phyloP scores from a whole-genome alignment of 2,888 invertebrate genomes.

The Spodoptera exigua region DNA sequence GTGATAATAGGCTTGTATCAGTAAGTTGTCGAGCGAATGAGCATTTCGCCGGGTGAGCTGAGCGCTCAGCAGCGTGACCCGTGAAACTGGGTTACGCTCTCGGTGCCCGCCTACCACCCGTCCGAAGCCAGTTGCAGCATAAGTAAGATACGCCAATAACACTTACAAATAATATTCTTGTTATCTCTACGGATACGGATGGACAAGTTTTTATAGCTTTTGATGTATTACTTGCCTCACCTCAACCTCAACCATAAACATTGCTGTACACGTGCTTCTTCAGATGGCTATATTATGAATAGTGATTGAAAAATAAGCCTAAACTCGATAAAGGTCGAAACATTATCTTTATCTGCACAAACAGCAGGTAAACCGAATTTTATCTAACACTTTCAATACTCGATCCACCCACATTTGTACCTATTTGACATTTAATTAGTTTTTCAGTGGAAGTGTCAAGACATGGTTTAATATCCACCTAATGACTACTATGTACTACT shows the following conservation, averaged over 20 bases:
- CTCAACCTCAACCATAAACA: too few relatives aligned
- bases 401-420: too few relatives aligned
- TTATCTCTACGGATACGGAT: constrained; percentile 21
- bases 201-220: too few relatives aligned
- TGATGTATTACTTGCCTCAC: too few relatives aligned
- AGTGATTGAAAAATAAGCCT: not conserved
- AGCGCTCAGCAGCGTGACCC: constrained; percentile 66
- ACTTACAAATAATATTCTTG: constrained; percentile 29
- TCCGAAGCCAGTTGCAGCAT: constrained; percentile 49
- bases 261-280: too few relatives aligned
- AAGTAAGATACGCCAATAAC: constrained; percentile 44
- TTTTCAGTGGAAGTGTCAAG: too few relatives aligned
- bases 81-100: constrained; percentile 72
- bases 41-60: constrained; percentile 63
- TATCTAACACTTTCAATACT: too few relatives aligned
- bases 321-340: constrained; percentile 6
- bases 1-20: constrained; percentile 47
- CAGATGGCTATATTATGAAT: too few relatives aligned
- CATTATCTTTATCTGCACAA: not conserved
- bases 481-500: too few relatives aligned
- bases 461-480: too few relatives aligned
- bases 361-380: not conserved
- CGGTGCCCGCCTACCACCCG: constrained; percentile 54
- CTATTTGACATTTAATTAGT: too few relatives aligned
- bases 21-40: constrained; percentile 63